Percentiles rank a stretch among this genome's conserved stretches.
Conservation (phyloP, 1,140 invertebrate species). For the Papilio polyxenes region DNA sequence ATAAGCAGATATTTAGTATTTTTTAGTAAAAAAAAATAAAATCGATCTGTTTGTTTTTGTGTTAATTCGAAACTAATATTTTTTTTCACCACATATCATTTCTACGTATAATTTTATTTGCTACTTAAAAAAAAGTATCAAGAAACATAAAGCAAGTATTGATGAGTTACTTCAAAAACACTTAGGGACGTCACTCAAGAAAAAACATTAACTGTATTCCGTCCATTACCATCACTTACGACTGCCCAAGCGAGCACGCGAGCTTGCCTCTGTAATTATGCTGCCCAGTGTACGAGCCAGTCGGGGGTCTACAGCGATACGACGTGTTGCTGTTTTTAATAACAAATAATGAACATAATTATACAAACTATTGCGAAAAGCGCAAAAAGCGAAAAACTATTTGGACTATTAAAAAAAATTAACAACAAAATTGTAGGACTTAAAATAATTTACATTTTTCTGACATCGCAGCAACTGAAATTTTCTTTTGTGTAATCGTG, state of each 20-base stretch:
- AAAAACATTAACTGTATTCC: slow-evolving; percentile 12
- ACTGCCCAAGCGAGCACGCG: neutral
- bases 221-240: slow-evolving; percentile 30
- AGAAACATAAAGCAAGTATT: neutral
- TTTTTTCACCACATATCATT: no score
- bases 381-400: neutral
- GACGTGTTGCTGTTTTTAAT: slow-evolving; percentile 21
- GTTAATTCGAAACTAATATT: no score
- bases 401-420: neutral
- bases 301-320: no score
- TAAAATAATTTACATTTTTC: neutral
- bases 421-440: neutral
- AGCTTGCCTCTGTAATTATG: slow-evolving; percentile 12
- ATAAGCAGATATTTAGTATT: no score
- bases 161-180: neutral
- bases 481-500: no score
- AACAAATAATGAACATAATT: neutral
- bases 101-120: no score
- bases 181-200: neutral
- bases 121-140: neutral
- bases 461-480: no score
- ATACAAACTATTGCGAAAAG: neutral
- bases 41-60: no score
- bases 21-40: no score
- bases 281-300: neutral